Evolutionary conservation across 2,888 invertebrate species (phyloP).

Genomic region (Antheraea assamensis): DNA sequence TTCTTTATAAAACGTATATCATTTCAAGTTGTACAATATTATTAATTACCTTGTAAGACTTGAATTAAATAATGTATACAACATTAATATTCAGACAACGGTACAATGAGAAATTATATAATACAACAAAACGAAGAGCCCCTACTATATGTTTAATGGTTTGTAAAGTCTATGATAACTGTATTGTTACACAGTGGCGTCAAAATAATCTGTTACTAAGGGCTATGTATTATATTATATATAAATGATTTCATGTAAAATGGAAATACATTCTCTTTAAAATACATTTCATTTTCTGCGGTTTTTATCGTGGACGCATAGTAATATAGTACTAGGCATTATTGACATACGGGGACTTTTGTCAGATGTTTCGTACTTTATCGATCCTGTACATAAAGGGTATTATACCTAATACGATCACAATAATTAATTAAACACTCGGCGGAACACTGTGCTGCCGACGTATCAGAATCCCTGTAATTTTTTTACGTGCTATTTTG

Average conservation of each 20-base stretch:
- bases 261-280: background rate
- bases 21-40: background rate
- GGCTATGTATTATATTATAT: no score
- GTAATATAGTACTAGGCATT: no score
- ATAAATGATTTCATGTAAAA: background rate
- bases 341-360: no score
- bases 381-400: no score
- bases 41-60: background rate
- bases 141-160: background rate
- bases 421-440: no score
- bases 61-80: background rate
- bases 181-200: background rate
- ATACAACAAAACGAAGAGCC: background rate
- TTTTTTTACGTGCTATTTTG: no score
- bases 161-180: slow-evolving; percentile 10
- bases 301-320: background rate
- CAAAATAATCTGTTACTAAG: slow-evolving; percentile 1
- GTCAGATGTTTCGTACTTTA: no score
- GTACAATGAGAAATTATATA: background rate
- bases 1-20: background rate
- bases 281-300: background rate
- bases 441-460: no score
- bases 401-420: no score
- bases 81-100: background rate
- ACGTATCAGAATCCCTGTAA: no score